Conservation (phyloP, 2,888 invertebrate species). For the Drosophila macrothrix region DNA sequence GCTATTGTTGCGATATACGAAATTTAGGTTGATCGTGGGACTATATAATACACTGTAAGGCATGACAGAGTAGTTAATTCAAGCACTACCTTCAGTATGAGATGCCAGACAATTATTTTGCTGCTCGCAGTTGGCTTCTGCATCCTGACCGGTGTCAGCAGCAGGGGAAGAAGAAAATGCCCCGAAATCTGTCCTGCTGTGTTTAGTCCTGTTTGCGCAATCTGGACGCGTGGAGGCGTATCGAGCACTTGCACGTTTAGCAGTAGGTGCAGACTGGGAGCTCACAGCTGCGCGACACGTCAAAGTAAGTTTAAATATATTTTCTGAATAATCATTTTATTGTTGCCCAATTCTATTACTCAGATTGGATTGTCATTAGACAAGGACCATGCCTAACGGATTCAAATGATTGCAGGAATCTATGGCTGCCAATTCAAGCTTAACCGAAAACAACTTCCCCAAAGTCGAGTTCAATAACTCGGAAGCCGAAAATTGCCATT, state of each 20-base stretch:
- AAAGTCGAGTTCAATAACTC: neutral
- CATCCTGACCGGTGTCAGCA: neutral
- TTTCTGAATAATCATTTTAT: neutral
- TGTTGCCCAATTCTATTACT: neutral
- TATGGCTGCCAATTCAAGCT: neutral
- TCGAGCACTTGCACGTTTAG: neutral
- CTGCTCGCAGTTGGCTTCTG: neutral
- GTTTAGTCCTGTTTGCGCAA: neutral
- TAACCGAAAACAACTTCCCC: neutral
- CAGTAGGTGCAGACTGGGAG: neutral
- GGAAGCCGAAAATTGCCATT: neutral
- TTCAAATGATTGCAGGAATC: neutral
- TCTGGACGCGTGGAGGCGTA: neutral
- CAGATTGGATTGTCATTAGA: neutral
- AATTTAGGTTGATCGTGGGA: neutral
- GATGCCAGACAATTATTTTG: neutral
- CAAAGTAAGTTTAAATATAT: neutral
- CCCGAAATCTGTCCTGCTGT: neutral
- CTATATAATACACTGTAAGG: neutral
- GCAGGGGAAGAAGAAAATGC: neutral
- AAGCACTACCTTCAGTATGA: neutral
- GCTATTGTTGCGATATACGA: neutral
- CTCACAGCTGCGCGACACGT: neutral
- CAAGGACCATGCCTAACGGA: neutral
- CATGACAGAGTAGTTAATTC: neutral